A percentile compares a stretch with the other conserved stretches of the same genome.
Evolutionary conservation across 2,888 invertebrate genomes (phyloP).

Genomic region (Diabrotica balteata): DNA sequence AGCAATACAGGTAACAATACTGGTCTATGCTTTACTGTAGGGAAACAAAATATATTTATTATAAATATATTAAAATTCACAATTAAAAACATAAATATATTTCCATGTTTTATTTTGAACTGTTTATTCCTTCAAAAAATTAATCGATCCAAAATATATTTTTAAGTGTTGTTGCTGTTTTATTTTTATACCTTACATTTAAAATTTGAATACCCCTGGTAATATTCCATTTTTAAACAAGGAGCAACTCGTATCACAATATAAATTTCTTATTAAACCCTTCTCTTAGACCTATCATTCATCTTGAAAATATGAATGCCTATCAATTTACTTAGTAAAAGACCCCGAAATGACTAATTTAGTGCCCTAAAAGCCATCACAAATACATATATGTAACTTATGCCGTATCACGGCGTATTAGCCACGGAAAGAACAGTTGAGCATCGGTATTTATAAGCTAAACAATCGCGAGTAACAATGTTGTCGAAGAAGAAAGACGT

Average conservation of each 20-base stretch:
- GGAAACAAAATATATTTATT: too few relatives aligned
- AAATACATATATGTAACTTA: conserved; percentile 27
- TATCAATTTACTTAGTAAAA: conserved; percentile 30
- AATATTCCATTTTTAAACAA: background rate
- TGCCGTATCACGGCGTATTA: conserved; percentile 53
- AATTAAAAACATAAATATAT: too few relatives aligned
- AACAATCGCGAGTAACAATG: conserved; percentile 59
- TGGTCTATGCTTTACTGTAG: too few relatives aligned
- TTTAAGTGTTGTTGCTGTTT: too few relatives aligned
- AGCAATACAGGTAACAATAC: too few relatives aligned
- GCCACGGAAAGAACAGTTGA: conserved; percentile 48
- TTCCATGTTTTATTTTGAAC: too few relatives aligned
- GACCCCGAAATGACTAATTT: conserved; percentile 33
- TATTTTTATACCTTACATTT: background rate
- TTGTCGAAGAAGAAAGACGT: conserved; percentile 56
- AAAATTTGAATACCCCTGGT: background rate
- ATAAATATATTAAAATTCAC: too few relatives aligned
- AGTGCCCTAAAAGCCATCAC: conserved; percentile 28
- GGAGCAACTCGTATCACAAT: background rate
- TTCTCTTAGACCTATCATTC: conserved; percentile 1
- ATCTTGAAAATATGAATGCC: conserved; percentile 6
- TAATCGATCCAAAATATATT: too few relatives aligned
- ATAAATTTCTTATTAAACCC: conserved; percentile 1
- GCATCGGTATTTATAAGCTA: conserved; percentile 58
- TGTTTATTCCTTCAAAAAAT: too few relatives aligned